Evolutionary conservation across 2,113 vertebrate genomes (phyloP).

Genomic region (Hippolais icterina): DNA sequence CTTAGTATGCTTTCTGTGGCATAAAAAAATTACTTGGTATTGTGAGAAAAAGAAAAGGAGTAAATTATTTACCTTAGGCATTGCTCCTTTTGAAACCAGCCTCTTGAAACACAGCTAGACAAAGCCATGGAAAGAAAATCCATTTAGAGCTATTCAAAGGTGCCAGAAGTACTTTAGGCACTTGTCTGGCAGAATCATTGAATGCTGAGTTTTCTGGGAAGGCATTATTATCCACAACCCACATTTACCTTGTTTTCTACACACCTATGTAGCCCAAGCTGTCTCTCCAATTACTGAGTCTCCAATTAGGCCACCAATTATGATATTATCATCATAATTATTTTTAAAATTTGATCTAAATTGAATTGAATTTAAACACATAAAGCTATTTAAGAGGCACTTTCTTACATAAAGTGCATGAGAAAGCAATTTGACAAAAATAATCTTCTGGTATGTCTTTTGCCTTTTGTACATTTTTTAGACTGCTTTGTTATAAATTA

Average conservation of each 20-base stretch:
- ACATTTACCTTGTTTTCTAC: not conserved
- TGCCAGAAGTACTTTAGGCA: not conserved
- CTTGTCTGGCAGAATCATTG: not conserved
- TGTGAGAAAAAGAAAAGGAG: not conserved
- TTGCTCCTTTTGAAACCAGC: not conserved
- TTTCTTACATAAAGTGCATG: not conserved
- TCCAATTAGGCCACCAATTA: not conserved
- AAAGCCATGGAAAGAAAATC: not conserved
- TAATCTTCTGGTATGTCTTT: not conserved
- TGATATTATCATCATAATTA: not conserved
- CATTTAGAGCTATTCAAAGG: not conserved
- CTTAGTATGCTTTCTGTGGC: not conserved
- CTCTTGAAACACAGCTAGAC: not conserved
- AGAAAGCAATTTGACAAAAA: not conserved
- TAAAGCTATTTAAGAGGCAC: not conserved
- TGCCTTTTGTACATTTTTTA: not conserved
- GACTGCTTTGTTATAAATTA: not conserved
- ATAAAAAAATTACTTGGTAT: not conserved
- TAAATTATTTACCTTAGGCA: not conserved
- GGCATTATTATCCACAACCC: not conserved
- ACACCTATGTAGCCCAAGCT: not conserved
- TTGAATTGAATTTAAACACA: not conserved
- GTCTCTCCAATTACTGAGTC: not conserved
- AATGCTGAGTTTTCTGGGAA: not conserved
- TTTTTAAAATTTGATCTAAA: not conserved